Conservation (phyloP, 2,113 vertebrate genomes). For the Raja brachyura region DNA sequence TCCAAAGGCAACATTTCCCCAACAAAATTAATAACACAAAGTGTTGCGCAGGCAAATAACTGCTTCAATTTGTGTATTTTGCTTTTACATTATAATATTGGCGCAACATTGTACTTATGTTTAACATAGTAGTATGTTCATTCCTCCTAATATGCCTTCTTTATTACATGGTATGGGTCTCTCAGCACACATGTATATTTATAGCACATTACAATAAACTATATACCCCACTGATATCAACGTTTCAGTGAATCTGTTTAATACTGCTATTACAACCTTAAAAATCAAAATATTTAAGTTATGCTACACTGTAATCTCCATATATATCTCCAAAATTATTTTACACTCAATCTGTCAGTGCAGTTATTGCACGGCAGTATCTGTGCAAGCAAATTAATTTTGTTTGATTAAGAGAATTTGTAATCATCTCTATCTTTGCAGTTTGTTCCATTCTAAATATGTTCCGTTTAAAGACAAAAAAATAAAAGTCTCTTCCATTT, state of each 20-base stretch:
- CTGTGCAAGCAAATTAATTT: constrained; percentile 8
- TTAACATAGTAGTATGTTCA: neutral
- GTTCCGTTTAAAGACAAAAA: neutral
- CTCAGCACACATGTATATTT: neutral
- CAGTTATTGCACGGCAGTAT: neutral
- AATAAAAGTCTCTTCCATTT: neutral
- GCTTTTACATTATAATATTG: neutral
- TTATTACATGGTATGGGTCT: neutral
- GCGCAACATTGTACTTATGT: neutral
- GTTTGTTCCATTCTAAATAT: constrained; percentile 15
- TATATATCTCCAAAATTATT: neutral
- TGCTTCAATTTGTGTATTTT: neutral
- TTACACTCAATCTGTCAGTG: constrained; percentile 6
- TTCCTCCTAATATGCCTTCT: neutral
- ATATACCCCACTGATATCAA: neutral
- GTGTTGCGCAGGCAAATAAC: neutral
- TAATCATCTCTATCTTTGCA: constrained; percentile 12
- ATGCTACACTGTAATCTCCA: constrained; percentile 1
- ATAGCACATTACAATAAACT: neutral
- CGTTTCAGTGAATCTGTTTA: constrained; percentile 4
- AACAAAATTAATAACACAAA: neutral
- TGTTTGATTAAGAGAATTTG: neutral
- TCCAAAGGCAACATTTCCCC: neutral
- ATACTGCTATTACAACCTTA: neutral
- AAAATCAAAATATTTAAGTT: constrained; percentile 19